phyloP scores from a whole-genome alignment of 2,113 vertebrate species.

The Bostrychus sinensis region DNA sequence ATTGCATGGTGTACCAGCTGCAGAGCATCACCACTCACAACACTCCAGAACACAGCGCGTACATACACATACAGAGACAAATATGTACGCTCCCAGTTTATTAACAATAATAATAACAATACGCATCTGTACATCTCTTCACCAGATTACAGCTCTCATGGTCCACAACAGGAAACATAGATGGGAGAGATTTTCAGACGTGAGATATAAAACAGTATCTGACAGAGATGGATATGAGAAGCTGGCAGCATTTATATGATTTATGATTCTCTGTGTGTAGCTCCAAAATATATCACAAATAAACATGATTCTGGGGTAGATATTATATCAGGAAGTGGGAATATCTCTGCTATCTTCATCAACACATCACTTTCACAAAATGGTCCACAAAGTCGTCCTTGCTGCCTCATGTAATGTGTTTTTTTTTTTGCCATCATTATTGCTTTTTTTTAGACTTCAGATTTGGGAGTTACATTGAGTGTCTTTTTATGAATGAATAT shows the following conservation, averaged over 20 bases:
- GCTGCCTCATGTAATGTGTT: no score
- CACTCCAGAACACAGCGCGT: no score
- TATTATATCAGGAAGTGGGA: not conserved
- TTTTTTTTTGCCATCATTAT: no score
- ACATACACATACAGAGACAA: no score
- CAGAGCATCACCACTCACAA: no score
- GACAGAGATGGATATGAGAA: not conserved
- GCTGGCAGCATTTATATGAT: not conserved
- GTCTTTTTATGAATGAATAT: no score
- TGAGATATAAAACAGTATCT: not conserved
- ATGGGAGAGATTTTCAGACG: not conserved
- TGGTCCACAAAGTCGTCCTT: not conserved
- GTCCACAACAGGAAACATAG: not conserved
- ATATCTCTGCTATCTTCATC: not conserved
- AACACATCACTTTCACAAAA: not conserved
- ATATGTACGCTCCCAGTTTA: no score
- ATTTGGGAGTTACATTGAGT: no score
- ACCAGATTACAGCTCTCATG: no score
- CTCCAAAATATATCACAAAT: not conserved
- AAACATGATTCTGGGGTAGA: not conserved
- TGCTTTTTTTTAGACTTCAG: no score
- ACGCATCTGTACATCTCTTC: not conserved
- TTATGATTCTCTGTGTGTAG: constrained; percentile 3
- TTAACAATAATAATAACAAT: not conserved
- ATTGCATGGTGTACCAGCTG: no score